Percentiles rank a stretch among this genome's conserved stretches.
Evolutionary conservation across 2,797 vertebrate species (phyloP).

Genomic region (Protonibea diacanthus): DNA sequence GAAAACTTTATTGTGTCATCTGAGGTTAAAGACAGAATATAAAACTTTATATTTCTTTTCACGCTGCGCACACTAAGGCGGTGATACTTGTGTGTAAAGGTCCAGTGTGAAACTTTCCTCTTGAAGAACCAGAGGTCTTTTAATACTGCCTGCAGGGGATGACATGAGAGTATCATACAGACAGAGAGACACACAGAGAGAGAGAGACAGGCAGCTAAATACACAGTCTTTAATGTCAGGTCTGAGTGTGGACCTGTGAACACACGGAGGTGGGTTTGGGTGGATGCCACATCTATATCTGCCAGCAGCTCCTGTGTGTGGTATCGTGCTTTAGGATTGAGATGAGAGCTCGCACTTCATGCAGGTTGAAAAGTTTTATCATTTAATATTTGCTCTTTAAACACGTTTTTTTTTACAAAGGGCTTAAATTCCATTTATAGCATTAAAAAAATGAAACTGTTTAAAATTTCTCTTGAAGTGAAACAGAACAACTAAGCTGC

Average conservation of each 20-base stretch:
- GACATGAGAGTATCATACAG: not conserved
- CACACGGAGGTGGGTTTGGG: conserved; percentile 26
- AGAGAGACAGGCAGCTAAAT: conserved; percentile 23
- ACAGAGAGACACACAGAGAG: not conserved
- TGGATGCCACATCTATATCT: conserved; percentile 28
- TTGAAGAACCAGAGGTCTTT: not conserved
- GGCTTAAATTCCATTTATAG: not conserved
- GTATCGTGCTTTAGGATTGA: conserved; percentile 8
- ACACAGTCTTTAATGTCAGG: conserved; percentile 42
- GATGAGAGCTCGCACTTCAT: not conserved
- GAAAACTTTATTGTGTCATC: no score
- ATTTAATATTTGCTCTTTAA: not conserved
- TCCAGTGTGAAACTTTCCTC: not conserved
- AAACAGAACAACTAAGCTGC: not conserved
- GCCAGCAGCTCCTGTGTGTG: conserved; percentile 25
- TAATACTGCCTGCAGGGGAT: conserved; percentile 5
- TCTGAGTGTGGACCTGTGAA: conserved; percentile 24
- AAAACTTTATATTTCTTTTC: not conserved
- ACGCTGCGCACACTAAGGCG: not conserved
- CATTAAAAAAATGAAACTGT: not conserved
- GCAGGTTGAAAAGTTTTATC: not conserved
- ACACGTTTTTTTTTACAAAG: not conserved
- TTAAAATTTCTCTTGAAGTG: not conserved
- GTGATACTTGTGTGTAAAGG: not conserved
- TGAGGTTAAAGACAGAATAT: not conserved